Conservation (phyloP, 2,113 vertebrate genomes). For the Brachypodius melanocephalos region DNA sequence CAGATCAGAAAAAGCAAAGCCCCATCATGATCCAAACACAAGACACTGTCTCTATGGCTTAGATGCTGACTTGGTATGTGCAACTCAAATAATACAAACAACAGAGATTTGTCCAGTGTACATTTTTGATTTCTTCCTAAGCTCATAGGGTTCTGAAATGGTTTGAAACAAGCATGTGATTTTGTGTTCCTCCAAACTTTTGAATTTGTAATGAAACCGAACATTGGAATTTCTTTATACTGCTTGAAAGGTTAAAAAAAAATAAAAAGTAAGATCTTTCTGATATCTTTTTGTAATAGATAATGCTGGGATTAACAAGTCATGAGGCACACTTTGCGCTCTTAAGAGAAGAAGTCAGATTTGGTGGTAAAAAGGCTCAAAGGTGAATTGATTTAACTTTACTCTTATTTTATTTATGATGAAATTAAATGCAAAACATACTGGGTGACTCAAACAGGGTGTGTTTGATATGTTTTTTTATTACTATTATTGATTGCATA, state of each 20-base stretch:
- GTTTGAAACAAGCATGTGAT: background rate
- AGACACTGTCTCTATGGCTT: slow-evolving; percentile 97
- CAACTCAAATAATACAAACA: background rate
- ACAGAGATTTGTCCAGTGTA: background rate
- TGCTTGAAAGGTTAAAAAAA: background rate
- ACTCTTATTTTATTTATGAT: background rate
- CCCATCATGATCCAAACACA: slow-evolving; percentile 90
- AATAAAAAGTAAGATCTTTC: background rate
- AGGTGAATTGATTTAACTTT: slow-evolving; percentile 77
- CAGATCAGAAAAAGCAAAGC: slow-evolving; percentile 87
- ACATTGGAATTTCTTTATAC: background rate
- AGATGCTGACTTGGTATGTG: slow-evolving; percentile 95
- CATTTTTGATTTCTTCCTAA: background rate
- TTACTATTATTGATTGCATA: background rate
- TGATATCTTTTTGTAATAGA: slow-evolving; percentile 76
- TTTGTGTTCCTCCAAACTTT: background rate
- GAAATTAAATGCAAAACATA: background rate
- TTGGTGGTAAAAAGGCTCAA: slow-evolving; percentile 95
- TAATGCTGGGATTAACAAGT: slow-evolving; percentile 97
- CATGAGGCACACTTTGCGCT: slow-evolving; percentile 96
- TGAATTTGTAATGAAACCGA: background rate
- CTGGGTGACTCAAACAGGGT: background rate
- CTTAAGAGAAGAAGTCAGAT: slow-evolving; percentile 97
- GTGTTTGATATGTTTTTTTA: background rate
- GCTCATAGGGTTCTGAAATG: background rate